A percentile compares a stretch with the other conserved stretches of the same genome.
These are phyloP conservation scores for Papilio demoleus DNA, from an alignment of 2,888 invertebrate genomes.

Conservation along the genomic window DNA sequence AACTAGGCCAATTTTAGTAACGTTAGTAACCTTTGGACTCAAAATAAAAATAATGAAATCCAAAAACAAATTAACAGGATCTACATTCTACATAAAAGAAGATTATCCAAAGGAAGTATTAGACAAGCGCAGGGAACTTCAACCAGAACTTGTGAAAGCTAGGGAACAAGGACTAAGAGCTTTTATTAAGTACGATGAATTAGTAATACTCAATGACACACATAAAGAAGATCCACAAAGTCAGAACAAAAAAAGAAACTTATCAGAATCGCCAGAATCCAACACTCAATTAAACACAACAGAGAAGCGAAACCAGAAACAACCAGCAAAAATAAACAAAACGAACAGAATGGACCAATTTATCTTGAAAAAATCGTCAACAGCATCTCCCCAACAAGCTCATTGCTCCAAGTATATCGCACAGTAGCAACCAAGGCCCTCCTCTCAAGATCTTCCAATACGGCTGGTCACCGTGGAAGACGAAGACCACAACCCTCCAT, in stretches of 20 bases:
- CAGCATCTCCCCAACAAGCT: too few relatives aligned
- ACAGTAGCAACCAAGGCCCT: too few relatives aligned
- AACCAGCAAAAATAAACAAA: too few relatives aligned
- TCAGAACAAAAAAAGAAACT: conserved; percentile 19
- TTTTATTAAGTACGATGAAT: conserved; percentile 42
- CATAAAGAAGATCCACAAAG: conserved; percentile 21
- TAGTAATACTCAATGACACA: conserved; percentile 28
- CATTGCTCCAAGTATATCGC: too few relatives aligned
- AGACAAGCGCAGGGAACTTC: conserved; percentile 43
- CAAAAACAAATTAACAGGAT: conserved; percentile 37
- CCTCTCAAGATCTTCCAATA: too few relatives aligned
- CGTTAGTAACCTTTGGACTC: conserved; percentile 41
- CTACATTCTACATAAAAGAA: conserved; percentile 42
- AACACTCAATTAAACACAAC: background rate
- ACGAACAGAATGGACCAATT: too few relatives aligned
- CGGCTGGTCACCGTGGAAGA: too few relatives aligned
- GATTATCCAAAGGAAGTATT: conserved; percentile 41
- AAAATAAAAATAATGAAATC: conserved; percentile 43
- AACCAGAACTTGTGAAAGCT: conserved; percentile 37
- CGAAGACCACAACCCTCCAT: too few relatives aligned
- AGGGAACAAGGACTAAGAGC: conserved; percentile 40
- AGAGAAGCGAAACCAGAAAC: too few relatives aligned
- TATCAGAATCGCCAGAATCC: conserved; percentile 27
- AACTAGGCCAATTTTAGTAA: conserved; percentile 43
- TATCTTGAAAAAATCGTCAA: too few relatives aligned